Evolutionary conservation across 2,797 vertebrate species (phyloP), one percentile per base, ranked within the genome.

Genomic region (Glyptemys insculpta): DNA sequence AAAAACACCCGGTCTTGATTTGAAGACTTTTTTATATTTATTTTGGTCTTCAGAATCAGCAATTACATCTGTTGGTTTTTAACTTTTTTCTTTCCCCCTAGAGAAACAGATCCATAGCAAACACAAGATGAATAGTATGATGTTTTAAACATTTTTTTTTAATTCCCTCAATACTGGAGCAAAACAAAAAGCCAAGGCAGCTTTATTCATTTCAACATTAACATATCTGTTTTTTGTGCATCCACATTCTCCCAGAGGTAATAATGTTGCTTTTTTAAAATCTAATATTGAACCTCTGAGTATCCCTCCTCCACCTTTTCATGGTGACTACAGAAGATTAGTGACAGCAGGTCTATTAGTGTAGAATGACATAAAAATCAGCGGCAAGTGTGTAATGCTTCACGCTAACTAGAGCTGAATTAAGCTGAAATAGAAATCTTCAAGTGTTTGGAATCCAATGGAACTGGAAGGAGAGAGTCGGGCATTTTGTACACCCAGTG

Each of bases 181-280:
- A 97, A 98, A 94, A 96, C 84, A 88, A 93, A 97, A 93, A 96
- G 90, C 91, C n/a, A 92, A 95, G 89, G 92, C 94, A 96, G 90
- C 84, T 95, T 95, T 97, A 98, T 98, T 91, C 98, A 99, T 98
- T 98, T 96, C 96, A 88, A 96, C 97, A 97, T 97, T 97, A 96
- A 95, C 98, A 96, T 98, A 96, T 96, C 91, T 91, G 88, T 59
- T 97, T 97, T 97, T 96, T 97, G 78, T 94, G 93, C n/a, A 78
- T 56, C 96, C 97, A 93, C 95, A 95, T 97, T 88, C 94, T 98
- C 97, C 95, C 95, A 92, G 91, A 92, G 97, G 96, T 96, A 96
- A 98, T 98, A 98, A 98, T 72, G 94, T 92, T 96, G 91, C 95
- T 97, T 97, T 94, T 96, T 94, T 96, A 97, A 97, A 97, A 98